Percentiles rank a stretch among this genome's conserved stretches.
Conservation (phyloP, 2,797 vertebrate species). For the Rhyacichthys aspro region DNA sequence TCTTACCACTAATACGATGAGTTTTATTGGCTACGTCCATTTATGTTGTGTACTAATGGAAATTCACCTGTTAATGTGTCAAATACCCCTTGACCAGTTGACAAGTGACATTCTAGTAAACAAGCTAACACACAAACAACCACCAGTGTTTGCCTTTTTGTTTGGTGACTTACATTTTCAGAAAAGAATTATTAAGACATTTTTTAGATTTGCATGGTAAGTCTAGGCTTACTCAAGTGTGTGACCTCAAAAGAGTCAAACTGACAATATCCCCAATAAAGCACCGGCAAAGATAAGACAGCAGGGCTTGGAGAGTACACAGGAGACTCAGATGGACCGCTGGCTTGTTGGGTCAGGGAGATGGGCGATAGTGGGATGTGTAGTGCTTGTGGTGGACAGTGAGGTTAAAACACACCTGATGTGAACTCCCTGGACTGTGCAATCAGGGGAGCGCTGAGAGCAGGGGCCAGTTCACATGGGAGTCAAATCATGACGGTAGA, state of each 20-base stretch:
- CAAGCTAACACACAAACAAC: background rate
- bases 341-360: conserved; percentile 50
- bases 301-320: conserved; percentile 1
- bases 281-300: conserved; percentile 14
- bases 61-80: conserved; percentile 26
- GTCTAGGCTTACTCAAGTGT: background rate
- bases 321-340: conserved; percentile 29
- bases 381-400: conserved; percentile 35
- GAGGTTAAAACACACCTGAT: conserved; percentile 74
- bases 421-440: conserved; percentile 73
- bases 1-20: conserved; percentile 44
- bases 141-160: too few relatives aligned
- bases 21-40: conserved; percentile 25
- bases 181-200: background rate
- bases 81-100: conserved; percentile 47
- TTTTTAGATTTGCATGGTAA: background rate
- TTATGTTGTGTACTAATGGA: conserved; percentile 51
- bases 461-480: conserved; percentile 71
- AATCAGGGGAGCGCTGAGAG: conserved; percentile 68
- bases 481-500: conserved; percentile 75
- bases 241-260: conserved; percentile 10
- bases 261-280: conserved; percentile 11
- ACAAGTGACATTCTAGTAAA: conserved; percentile 34
- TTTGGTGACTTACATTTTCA: too few relatives aligned
- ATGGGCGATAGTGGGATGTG: conserved; percentile 34